These are phyloP conservation scores for Anabacerthia variegaticeps DNA, from an alignment of 2,797 vertebrate genomes.

Conservation along the genomic window DNA sequence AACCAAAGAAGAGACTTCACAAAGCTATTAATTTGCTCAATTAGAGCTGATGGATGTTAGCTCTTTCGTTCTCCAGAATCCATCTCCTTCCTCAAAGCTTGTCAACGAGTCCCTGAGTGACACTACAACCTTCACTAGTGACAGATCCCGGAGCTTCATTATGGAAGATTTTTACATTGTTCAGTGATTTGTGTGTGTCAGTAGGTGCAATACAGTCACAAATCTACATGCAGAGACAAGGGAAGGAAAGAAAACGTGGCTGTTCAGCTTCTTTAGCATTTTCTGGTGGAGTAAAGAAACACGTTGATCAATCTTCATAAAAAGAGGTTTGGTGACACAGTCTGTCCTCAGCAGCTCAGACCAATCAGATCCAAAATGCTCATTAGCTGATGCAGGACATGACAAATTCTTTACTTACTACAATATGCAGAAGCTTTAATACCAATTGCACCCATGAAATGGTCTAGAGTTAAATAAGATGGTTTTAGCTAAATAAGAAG, in stretches of 20 bases:
- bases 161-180: background rate
- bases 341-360: background rate
- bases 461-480: background rate
- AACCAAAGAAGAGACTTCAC: constrained; percentile 23
- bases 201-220: background rate
- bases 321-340: constrained; percentile 7
- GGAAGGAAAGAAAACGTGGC: background rate
- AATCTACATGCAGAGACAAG: background rate
- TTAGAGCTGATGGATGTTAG: constrained; percentile 57
- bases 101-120: constrained; percentile 50
- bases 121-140: background rate
- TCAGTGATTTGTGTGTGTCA: constrained; percentile 9
- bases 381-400: background rate
- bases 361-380: background rate
- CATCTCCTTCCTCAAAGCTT: constrained; percentile 18
- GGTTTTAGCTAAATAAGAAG: background rate
- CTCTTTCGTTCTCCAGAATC: background rate
- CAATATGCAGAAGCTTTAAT: background rate
- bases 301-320: background rate
- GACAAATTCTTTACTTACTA: background rate
- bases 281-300: background rate
- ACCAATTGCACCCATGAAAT: background rate
- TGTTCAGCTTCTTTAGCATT: background rate
- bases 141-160: constrained; percentile 10
- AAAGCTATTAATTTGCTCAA: constrained; percentile 63